Evolutionary conservation across 2,888 invertebrate genomes (phyloP).

Genomic region (Palloptera scutellata): DNA sequence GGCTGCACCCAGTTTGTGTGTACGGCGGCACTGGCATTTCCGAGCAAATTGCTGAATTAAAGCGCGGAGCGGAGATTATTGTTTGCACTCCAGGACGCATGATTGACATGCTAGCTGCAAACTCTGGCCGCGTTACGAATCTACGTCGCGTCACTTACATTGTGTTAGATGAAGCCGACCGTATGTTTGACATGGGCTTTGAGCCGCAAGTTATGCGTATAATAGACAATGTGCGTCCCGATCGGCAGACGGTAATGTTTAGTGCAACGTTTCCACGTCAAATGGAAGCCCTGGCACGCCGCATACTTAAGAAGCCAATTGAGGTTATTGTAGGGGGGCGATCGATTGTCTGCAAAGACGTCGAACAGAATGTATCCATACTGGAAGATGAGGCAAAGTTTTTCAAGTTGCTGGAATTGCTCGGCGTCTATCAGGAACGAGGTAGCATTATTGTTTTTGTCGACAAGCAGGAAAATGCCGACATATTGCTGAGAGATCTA

Average conservation of each 20-base stretch:
- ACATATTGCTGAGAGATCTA: slow-evolving; percentile 89
- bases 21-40: slow-evolving; percentile 98
- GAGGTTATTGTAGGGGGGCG: slow-evolving; percentile 98
- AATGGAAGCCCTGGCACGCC: slow-evolving; percentile 97
- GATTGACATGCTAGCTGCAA: slow-evolving; percentile 99
- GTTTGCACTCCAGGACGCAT: slow-evolving; percentile 99
- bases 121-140: slow-evolving; percentile 97
- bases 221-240: slow-evolving; percentile 95
- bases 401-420: slow-evolving; percentile 94
- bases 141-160: slow-evolving; percentile 95
- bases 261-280: slow-evolving; percentile 98
- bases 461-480: slow-evolving; percentile 98
- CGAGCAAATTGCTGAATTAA: slow-evolving; percentile 91
- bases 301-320: slow-evolving; percentile 92
- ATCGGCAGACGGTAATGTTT: slow-evolving; percentile 98
- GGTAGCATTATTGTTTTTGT: slow-evolving; percentile 97
- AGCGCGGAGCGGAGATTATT: slow-evolving; percentile 96
- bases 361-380: slow-evolving; percentile 92
- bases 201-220: slow-evolving; percentile 87
- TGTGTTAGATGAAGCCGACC: slow-evolving; percentile 97
- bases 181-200: slow-evolving; percentile 99
- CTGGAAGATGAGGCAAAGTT: slow-evolving; percentile 97
- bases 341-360: slow-evolving; percentile 97
- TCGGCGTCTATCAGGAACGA: slow-evolving; percentile 90
- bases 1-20: slow-evolving; percentile 90